These are phyloP conservation scores for Metalampra italica DNA, from an alignment of 2,888 invertebrate genomes.

Conservation along the genomic window DNA sequence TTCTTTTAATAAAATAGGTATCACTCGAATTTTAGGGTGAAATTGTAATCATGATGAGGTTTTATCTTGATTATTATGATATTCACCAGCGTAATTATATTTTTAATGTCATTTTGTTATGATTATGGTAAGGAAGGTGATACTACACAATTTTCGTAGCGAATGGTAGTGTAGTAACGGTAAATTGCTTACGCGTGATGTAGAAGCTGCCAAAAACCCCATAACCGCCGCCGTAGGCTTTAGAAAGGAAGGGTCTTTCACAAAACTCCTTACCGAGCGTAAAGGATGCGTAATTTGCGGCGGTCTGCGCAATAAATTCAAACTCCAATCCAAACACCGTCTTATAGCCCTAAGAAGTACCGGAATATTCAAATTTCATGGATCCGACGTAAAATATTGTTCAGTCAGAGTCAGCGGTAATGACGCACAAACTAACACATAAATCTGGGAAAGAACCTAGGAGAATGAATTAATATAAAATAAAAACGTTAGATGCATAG, in stretches of 20 bases:
- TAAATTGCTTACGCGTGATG: neutral
- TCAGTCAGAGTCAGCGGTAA: neutral
- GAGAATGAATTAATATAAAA: neutral
- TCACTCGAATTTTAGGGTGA: no score
- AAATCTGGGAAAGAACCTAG: neutral
- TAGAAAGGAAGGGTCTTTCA: neutral
- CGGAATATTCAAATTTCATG: constrained; percentile 22
- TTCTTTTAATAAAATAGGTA: no score
- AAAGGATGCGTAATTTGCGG: constrained; percentile 18
- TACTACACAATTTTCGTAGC: no score
- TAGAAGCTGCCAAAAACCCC: neutral
- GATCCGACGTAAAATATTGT: constrained; percentile 25
- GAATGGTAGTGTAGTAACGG: neutral
- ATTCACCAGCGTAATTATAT: no score
- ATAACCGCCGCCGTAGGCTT: neutral
- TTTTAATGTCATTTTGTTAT: no score
- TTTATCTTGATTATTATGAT: no score
- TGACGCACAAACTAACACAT: neutral
- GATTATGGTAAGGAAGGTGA: no score
- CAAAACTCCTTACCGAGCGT: constrained; percentile 3
- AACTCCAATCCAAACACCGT: constrained; percentile 17
- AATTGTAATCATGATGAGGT: no score
- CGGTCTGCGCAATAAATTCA: constrained; percentile 28
- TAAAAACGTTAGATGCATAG: no score
- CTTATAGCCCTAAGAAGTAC: constrained; percentile 15